Evolutionary conservation across 2,888 invertebrate genomes (phyloP).

Genomic region (Leptura quadrifasciata): DNA sequence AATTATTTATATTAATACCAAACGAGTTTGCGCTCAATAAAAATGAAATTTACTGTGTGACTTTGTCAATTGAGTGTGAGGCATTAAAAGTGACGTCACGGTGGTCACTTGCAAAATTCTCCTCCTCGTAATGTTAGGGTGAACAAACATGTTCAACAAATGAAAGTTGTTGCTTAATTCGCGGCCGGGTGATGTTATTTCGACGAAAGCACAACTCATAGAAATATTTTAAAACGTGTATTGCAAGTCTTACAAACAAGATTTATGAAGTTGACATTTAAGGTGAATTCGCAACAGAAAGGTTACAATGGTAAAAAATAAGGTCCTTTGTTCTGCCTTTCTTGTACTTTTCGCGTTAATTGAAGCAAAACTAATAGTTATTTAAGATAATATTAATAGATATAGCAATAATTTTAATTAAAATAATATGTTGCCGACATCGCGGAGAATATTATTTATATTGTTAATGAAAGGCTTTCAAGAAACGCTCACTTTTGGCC

Average conservation of each 20-base stretch:
- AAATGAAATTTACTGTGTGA: slow-evolving; percentile 5
- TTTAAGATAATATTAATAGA: no score
- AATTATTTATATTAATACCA: slow-evolving; percentile 1
- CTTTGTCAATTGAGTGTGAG: slow-evolving; percentile 1
- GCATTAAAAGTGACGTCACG: not conserved
- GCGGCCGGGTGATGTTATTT: not conserved
- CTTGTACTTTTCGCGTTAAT: not conserved
- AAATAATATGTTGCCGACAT: no score
- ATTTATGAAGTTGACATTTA: not conserved
- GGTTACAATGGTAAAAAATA: not conserved
- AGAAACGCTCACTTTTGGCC: not conserved
- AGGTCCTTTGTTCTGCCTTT: not conserved
- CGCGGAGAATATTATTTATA: not conserved
- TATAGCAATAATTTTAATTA: no score
- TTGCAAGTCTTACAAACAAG: not conserved
- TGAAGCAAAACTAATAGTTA: no score
- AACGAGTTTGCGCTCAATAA: not conserved
- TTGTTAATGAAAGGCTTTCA: not conserved
- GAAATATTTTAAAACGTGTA: not conserved
- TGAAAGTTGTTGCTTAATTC: slow-evolving; percentile 16
- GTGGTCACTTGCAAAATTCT: not conserved
- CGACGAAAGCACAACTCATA: not conserved
- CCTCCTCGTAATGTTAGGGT: not conserved
- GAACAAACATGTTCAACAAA: slow-evolving; percentile 12
- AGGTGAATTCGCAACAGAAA: not conserved